phyloP scores from a whole-genome alignment of 2,888 invertebrate species.

The Tillus elongatus region DNA sequence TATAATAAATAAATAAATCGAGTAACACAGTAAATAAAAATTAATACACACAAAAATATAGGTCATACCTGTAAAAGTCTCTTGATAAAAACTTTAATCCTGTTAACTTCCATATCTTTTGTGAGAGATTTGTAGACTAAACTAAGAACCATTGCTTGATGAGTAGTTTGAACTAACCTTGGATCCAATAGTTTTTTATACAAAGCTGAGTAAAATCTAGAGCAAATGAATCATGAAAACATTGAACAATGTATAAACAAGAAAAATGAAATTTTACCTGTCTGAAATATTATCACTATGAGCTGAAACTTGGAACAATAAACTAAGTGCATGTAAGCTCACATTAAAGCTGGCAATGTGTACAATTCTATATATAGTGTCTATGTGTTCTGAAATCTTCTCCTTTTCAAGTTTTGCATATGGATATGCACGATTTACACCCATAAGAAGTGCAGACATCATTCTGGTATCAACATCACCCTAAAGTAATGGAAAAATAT shows the following conservation, averaged over 20 bases:
- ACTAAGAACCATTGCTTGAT: slow-evolving; percentile 74
- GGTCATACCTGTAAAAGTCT: slow-evolving; percentile 64
- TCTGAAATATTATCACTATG: slow-evolving; percentile 45
- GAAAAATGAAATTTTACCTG: slow-evolving; percentile 40
- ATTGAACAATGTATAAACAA: background rate
- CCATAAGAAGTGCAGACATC: slow-evolving; percentile 73
- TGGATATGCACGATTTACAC: slow-evolving; percentile 77
- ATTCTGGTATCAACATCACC: slow-evolving; percentile 75
- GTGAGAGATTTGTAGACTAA: slow-evolving; percentile 78
- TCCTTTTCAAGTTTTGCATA: slow-evolving; percentile 59
- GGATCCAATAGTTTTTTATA: slow-evolving; percentile 80
- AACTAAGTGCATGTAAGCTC: slow-evolving; percentile 47
- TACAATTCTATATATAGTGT: slow-evolving; percentile 73
- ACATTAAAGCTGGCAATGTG: slow-evolving; percentile 70
- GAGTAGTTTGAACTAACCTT: slow-evolving; percentile 57
- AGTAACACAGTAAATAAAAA: no score
- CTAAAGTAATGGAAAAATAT: slow-evolving; percentile 25
- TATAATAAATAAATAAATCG: no score
- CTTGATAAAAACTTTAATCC: slow-evolving; percentile 80
- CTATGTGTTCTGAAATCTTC: slow-evolving; percentile 54
- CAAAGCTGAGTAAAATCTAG: slow-evolving; percentile 76
- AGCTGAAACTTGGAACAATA: slow-evolving; percentile 57
- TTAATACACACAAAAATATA: no score
- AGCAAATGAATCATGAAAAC: slow-evolving; percentile 16
- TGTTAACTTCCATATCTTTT: slow-evolving; percentile 59